Percentiles rank a stretch among this genome's conserved stretches.
Evolutionary conservation across 2,113 vertebrate genomes (phyloP).

Genomic region (Galeopterus variegatus): DNA sequence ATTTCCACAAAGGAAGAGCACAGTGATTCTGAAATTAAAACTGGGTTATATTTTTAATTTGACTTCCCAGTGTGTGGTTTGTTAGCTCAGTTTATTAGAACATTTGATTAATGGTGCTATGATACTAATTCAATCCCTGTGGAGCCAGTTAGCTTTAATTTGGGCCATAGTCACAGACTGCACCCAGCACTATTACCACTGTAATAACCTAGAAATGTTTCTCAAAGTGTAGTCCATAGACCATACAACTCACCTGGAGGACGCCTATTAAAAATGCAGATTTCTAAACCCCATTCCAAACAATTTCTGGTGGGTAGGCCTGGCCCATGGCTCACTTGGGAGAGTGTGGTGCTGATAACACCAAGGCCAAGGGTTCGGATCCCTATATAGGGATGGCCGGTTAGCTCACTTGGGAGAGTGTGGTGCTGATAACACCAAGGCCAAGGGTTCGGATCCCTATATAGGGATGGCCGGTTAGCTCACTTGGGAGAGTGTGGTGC

Average conservation of each 20-base stretch:
- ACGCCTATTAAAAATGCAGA: background rate
- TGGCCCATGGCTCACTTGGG: too few species aligned
- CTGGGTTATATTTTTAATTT: conserved; percentile 52
- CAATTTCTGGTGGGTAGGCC: background rate
- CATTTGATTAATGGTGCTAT: background rate
- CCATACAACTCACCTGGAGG: background rate
- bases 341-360: too few species aligned
- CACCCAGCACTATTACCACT: background rate
- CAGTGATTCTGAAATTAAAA: conserved; percentile 53
- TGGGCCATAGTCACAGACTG: background rate
- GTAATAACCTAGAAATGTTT: background rate
- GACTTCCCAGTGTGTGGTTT: background rate
- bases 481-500: too few species aligned
- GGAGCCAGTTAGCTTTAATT: background rate
- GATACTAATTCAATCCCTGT: background rate
- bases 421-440: too few species aligned
- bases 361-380: too few species aligned
- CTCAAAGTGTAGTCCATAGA: background rate
- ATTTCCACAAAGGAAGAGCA: conserved; percentile 64
- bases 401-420: too few species aligned
- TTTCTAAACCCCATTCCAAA: background rate
- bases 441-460: too few species aligned
- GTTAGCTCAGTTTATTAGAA: conserved; percentile 11
- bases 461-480: too few species aligned
- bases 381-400: too few species aligned